A percentile compares a stretch with the other conserved stretches of the same genome.
Conservation (phyloP, 1,140 invertebrate genomes). For the Chlorops oryzae region DNA sequence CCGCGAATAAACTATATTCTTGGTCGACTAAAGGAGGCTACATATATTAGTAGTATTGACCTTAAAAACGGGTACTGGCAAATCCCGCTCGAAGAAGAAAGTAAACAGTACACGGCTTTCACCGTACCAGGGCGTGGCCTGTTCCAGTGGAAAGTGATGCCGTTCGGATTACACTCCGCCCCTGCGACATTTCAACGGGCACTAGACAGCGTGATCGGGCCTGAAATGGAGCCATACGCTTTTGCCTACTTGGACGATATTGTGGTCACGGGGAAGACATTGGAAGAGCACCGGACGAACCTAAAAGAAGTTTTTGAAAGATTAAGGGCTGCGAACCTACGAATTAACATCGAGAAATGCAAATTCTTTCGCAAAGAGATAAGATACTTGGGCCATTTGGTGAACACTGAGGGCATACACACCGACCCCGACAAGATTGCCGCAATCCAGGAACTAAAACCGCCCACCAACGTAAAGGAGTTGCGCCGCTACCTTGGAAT, state of each 20-base stretch:
- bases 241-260: constrained; percentile 46
- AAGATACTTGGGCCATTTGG: constrained; percentile 29
- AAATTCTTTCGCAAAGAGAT: constrained; percentile 24
- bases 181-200: too few species aligned
- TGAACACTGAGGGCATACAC: too few species aligned
- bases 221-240: constrained; percentile 17
- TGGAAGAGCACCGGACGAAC: constrained; percentile 41
- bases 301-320: constrained; percentile 21
- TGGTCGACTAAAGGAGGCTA: too few species aligned
- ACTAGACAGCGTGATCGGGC: constrained; percentile 23
- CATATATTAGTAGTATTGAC: too few species aligned
- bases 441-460: constrained; percentile 29
- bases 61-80: too few species aligned
- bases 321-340: constrained; percentile 6
- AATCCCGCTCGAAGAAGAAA: too few species aligned
- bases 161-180: too few species aligned
- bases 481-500: constrained; percentile 42
- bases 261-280: constrained; percentile 30
- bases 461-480: constrained; percentile 27
- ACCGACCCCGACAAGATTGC: constrained; percentile 13
- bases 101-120: too few species aligned
- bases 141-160: too few species aligned
- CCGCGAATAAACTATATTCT: too few species aligned
- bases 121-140: too few species aligned
- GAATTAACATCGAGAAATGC: constrained; percentile 31